phyloP scores from a whole-genome alignment of 2,113 vertebrate genomes.

The Oncorhynchus keta region DNA sequence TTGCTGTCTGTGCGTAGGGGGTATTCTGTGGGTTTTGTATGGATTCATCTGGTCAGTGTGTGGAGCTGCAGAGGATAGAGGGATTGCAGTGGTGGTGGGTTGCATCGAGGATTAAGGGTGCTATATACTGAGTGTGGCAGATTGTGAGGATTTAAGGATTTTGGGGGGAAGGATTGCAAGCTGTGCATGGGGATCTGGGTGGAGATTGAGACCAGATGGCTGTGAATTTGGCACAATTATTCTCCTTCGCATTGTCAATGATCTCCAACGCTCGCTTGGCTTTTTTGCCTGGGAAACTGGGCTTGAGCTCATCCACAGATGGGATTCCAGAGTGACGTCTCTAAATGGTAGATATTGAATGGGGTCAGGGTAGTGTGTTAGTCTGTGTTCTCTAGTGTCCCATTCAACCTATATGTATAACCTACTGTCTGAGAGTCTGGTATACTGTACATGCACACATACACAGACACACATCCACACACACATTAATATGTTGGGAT shows the following conservation, averaged over 20 bases:
- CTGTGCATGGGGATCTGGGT: slow-evolving; percentile 45
- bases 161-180: slow-evolving; percentile 50
- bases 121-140: slow-evolving; percentile 30
- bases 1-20: background rate
- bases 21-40: slow-evolving; percentile 8
- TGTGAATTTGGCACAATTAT: slow-evolving; percentile 48
- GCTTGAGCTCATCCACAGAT: slow-evolving; percentile 8
- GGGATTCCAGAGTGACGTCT: slow-evolving; percentile 7
- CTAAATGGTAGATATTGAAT: slow-evolving; percentile 50
- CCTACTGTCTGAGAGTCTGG: background rate
- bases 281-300: slow-evolving; percentile 31
- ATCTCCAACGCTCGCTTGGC: slow-evolving; percentile 34
- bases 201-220: slow-evolving; percentile 64
- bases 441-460: background rate
- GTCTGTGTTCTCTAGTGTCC: background rate
- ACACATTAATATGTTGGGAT: slow-evolving; percentile 3
- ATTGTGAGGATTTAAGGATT: slow-evolving; percentile 63
- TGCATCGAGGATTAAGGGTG: slow-evolving; percentile 28
- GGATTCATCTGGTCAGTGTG: slow-evolving; percentile 20
- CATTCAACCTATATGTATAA: background rate
- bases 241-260: slow-evolving; percentile 51
- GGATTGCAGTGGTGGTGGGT: slow-evolving; percentile 3
- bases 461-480: background rate
- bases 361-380: slow-evolving; percentile 9
- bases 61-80: background rate